These are phyloP conservation scores for Loripinus fragilis DNA, from an alignment of 2,888 invertebrate genomes.

Conservation along the genomic window DNA sequence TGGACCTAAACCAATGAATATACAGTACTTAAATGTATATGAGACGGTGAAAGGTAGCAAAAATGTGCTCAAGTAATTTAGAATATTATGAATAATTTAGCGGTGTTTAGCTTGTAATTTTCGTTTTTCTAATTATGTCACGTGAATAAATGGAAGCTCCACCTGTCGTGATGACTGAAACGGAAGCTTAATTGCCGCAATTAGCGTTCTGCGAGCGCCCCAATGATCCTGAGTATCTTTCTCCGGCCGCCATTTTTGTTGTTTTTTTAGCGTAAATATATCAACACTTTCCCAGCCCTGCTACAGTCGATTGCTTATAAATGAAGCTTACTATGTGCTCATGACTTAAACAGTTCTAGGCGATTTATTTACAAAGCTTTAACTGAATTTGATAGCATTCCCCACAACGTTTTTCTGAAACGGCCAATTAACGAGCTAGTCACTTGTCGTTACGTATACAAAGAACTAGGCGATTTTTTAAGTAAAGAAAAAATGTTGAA, in stretches of 20 bases:
- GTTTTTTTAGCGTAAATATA: conserved; percentile 61
- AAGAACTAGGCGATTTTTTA: background rate
- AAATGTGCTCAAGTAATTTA: conserved; percentile 16
- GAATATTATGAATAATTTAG: conserved; percentile 20
- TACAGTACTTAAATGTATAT: no score
- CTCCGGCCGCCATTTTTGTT: conserved; percentile 53
- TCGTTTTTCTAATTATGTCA: conserved; percentile 30
- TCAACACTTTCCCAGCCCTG: conserved; percentile 55
- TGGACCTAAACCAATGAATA: no score
- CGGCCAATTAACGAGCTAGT: conserved; percentile 51
- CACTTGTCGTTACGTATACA: conserved; percentile 57
- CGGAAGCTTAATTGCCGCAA: conserved; percentile 62
- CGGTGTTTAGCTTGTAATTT: conserved; percentile 6
- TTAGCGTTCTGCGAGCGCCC: conserved; percentile 51
- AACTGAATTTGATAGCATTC: conserved; percentile 57
- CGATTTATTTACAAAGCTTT: conserved; percentile 61
- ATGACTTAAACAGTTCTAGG: conserved; percentile 59
- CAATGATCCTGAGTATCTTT: conserved; percentile 48
- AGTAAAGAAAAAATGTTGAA: conserved; percentile 10
- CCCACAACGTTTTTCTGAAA: conserved; percentile 48
- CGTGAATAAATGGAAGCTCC: conserved; percentile 54
- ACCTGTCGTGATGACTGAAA: conserved; percentile 60
- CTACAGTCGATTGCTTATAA: conserved; percentile 62
- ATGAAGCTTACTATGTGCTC: conserved; percentile 56
- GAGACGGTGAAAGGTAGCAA: background rate